Evolutionary conservation across 2,888 invertebrate species (phyloP).

Genomic region (Melanotus villosus): DNA sequence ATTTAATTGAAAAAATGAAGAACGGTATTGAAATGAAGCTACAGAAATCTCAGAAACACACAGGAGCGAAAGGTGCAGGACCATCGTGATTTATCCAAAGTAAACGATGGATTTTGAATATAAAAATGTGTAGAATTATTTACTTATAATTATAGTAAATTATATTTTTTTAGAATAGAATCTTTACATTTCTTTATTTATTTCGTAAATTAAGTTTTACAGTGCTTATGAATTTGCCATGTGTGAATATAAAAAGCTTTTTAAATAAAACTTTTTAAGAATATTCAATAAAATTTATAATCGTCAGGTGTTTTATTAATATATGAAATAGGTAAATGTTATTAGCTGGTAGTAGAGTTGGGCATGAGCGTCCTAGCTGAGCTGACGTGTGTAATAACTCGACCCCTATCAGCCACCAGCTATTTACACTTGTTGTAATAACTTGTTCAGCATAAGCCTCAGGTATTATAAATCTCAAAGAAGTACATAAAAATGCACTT

Average conservation of each 20-base stretch:
- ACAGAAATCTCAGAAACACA: constrained; percentile 37
- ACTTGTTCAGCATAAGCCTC: no score
- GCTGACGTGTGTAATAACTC: no score
- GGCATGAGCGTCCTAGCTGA: no score
- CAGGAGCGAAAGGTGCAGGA: constrained; percentile 4
- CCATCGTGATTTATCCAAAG: neutral
- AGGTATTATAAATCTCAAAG: no score
- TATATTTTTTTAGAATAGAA: constrained; percentile 24
- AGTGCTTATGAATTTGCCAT: neutral
- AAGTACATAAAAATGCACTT: no score
- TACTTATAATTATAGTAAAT: constrained; percentile 6
- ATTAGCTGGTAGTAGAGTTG: no score
- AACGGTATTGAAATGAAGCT: constrained; percentile 67
- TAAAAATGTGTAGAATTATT: neutral
- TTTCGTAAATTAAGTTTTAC: constrained; percentile 8
- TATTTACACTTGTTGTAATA: no score
- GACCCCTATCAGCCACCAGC: no score
- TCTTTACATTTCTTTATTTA: constrained; percentile 7
- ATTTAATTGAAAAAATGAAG: constrained; percentile 69
- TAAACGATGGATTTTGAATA: neutral
- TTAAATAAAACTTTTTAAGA: neutral
- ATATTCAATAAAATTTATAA: no score
- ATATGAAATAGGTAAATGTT: no score
- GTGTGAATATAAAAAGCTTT: neutral
- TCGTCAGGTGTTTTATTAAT: no score